Evolutionary conservation across 2,888 invertebrate genomes (phyloP).

Genomic region (Acronicta aceris): DNA sequence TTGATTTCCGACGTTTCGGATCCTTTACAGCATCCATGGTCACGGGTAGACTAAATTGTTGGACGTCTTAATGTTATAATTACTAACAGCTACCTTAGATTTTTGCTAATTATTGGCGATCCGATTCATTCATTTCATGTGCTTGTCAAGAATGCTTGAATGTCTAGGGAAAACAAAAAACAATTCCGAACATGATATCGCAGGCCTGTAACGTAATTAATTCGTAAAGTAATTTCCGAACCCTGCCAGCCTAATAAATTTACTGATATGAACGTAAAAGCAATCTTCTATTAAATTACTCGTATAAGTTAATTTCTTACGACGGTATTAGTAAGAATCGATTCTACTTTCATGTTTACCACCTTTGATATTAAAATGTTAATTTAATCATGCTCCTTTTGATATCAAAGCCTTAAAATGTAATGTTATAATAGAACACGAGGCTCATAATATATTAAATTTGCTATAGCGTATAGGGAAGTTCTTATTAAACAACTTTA

Average conservation of each 20-base stretch:
- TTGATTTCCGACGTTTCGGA: too few species aligned
- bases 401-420: slow-evolving; percentile 5
- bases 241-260: slow-evolving; percentile 1
- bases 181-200: background rate
- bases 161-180: background rate
- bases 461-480: background rate
- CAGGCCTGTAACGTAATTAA: slow-evolving; percentile 12
- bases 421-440: background rate
- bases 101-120: too few species aligned
- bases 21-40: too few species aligned
- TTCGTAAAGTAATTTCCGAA: slow-evolving; percentile 16
- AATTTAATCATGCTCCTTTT: slow-evolving; percentile 29
- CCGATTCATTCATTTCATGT: too few species aligned
- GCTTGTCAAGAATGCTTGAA: too few species aligned
- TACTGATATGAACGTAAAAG: slow-evolving; percentile 1
- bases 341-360: slow-evolving; percentile 22
- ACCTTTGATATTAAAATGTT: slow-evolving; percentile 23
- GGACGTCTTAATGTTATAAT: too few species aligned
- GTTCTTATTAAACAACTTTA: too few species aligned
- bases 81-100: too few species aligned
- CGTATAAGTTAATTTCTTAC: slow-evolving; percentile 20
- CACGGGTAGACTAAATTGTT: too few species aligned
- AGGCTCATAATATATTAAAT: slow-evolving; percentile 4
- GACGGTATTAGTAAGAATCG: slow-evolving; percentile 13
- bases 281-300: slow-evolving; percentile 18